Conservation (phyloP, 2,113 vertebrate genomes). For the Anolis sagrei region DNA sequence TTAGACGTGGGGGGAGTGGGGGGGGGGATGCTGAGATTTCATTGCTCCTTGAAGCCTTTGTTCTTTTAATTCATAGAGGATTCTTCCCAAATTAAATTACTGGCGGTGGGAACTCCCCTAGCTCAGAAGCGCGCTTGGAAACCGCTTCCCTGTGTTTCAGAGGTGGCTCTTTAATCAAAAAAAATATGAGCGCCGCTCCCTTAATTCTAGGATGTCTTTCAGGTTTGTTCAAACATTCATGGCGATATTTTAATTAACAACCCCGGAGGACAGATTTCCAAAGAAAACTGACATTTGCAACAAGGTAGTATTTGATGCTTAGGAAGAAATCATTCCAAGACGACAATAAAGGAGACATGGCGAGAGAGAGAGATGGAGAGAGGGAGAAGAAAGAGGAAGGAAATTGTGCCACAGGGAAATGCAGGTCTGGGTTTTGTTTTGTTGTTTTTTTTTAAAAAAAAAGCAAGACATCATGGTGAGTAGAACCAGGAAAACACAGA, state of each 20-base stretch:
- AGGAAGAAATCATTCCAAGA: slow-evolving; percentile 2
- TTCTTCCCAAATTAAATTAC: slow-evolving; percentile 2
- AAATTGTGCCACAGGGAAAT: slow-evolving; percentile 1
- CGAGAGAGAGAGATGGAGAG: neutral
- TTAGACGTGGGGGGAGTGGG: neutral
- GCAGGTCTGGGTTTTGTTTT: neutral
- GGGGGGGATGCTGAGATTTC: neutral
- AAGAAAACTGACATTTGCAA: slow-evolving; percentile 29
- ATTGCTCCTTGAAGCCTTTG: neutral
- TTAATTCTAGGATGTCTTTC: neutral
- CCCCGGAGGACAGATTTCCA: slow-evolving; percentile 22
- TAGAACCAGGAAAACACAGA: neutral
- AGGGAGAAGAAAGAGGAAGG: neutral
- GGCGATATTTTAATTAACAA: slow-evolving; percentile 27
- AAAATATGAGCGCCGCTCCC: neutral
- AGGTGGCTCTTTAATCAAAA: neutral
- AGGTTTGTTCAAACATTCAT: neutral
- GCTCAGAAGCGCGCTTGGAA: neutral
- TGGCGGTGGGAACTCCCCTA: neutral
- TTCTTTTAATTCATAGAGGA: neutral
- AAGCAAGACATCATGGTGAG: neutral
- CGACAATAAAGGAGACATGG: neutral
- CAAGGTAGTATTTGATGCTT: slow-evolving; percentile 22
- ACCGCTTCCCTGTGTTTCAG: neutral
- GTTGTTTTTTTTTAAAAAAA: no score